Evolutionary conservation across 1,140 invertebrate genomes (phyloP), one percentile per base, ranked within the genome.

Genomic region (Heliconius congener): DNA sequence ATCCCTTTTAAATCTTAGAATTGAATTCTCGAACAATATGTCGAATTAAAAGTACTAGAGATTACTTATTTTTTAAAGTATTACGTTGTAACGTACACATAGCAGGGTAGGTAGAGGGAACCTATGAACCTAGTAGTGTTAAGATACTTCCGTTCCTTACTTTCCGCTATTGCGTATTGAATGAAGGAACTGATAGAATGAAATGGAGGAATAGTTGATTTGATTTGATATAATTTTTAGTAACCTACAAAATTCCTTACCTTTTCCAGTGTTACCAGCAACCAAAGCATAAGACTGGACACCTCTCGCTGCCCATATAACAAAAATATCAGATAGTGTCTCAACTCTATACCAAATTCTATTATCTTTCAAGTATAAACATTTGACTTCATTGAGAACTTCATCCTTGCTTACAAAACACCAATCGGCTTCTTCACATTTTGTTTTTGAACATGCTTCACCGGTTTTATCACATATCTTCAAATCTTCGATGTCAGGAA

Each of bases 211-310:
- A 23, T 23, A 23, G 23, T 23, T 23, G 23, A 23, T 23, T 23
- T 23, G 8, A 30, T 37, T 37, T 34, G 6, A 37, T 37, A 37
- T 37, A 37, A 37, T 37, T 37, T 37, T 37, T 6, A 6, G 6
- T 37, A 37, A 37, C 34, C 1, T 2, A 37, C 30, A 34, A 30
- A 71, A 37, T 37, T 30, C 2, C 95, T 86, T 82, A 93, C 91
- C 90, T 88, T 84, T 87, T 37, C 91, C 88, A 83, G 95, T 96
- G 83, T 96, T 96, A 42, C 96, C 95, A 70, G 92, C 94, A 13
- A 96, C 94, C 8, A 96, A 77, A 91, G 95, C 95, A 75, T 95
- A 96, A 4, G 89, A 89, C 4, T 90, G 85, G 57, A 84, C 74
- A 1, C 87, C 88, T 78, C 88, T 87, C 73, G 77, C 55, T 23